phyloP scores from a whole-genome alignment of 2,888 invertebrate genomes.

The Alloplasta piceator region DNA sequence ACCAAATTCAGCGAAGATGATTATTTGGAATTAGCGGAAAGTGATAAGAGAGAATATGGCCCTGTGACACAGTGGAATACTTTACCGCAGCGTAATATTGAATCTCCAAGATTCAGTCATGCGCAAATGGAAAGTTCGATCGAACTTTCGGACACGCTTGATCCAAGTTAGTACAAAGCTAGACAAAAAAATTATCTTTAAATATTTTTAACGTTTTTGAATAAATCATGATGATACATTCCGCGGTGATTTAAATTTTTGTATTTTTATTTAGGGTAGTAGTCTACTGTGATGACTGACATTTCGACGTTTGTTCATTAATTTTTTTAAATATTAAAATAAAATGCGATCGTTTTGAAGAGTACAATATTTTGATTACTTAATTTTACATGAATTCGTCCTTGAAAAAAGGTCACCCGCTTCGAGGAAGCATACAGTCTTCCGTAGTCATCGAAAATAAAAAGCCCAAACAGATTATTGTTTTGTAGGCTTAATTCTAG shows the following conservation, averaged over 20 bases:
- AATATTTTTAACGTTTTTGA: background rate
- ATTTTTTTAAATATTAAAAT: too few relatives aligned
- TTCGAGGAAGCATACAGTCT: too few relatives aligned
- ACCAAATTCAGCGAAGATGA: constrained; percentile 70
- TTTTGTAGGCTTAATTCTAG: too few relatives aligned
- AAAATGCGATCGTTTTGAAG: too few relatives aligned
- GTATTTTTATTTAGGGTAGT: background rate
- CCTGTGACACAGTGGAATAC: constrained; percentile 65
- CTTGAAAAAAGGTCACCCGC: background rate
- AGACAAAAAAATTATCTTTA: background rate
- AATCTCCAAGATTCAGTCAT: constrained; percentile 34
- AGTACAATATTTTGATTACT: background rate
- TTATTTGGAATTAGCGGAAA: constrained; percentile 74
- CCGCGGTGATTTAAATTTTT: background rate
- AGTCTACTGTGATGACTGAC: background rate
- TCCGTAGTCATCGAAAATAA: too few relatives aligned
- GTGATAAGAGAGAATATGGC: constrained; percentile 72
- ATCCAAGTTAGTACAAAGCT: constrained; percentile 73
- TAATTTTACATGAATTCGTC: background rate
- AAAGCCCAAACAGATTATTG: too few relatives aligned
- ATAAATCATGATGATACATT: constrained; percentile 22
- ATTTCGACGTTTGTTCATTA: too few relatives aligned
- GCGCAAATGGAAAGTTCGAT: constrained; percentile 38
- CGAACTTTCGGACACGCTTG: constrained; percentile 65
- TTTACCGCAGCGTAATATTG: constrained; percentile 58